These are phyloP conservation scores for Semotilus atromaculatus DNA, from an alignment of 2,797 vertebrate species.

Conservation along the genomic window DNA sequence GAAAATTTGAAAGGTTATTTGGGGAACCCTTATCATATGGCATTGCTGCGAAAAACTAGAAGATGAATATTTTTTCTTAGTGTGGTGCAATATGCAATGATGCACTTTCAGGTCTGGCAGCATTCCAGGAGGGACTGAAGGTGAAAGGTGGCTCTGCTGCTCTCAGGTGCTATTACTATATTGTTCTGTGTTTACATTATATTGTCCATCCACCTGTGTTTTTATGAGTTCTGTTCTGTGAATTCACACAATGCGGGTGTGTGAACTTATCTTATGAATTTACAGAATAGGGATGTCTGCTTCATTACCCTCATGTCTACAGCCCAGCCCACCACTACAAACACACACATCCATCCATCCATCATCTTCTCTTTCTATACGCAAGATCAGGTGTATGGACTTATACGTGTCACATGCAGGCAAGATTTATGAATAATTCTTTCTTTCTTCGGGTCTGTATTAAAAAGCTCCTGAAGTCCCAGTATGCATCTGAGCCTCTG, in stretches of 20 bases:
- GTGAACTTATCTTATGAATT: constrained; percentile 16
- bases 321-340: constrained; percentile 8
- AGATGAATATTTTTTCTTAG: neutral
- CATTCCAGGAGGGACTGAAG: constrained; percentile 25
- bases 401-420: constrained; percentile 43
- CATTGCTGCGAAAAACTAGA: neutral
- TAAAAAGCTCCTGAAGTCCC: neutral
- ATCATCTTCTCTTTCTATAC: constrained; percentile 31
- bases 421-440: constrained; percentile 47
- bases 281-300: constrained; percentile 12
- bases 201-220: neutral
- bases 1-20: neutral
- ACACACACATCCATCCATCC: constrained; percentile 11
- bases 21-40: neutral
- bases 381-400: constrained; percentile 50
- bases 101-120: constrained; percentile 10
- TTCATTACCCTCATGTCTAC: constrained; percentile 27
- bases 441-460: neutral
- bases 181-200: neutral
- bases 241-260: neutral
- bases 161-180: neutral
- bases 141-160: constrained; percentile 18
- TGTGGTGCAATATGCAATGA: neutral
- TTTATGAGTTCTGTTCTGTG: constrained; percentile 16
- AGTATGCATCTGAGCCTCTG: constrained; percentile 10